phyloP scores from a whole-genome alignment of 2,888 invertebrate species.

The Spisula solida region DNA sequence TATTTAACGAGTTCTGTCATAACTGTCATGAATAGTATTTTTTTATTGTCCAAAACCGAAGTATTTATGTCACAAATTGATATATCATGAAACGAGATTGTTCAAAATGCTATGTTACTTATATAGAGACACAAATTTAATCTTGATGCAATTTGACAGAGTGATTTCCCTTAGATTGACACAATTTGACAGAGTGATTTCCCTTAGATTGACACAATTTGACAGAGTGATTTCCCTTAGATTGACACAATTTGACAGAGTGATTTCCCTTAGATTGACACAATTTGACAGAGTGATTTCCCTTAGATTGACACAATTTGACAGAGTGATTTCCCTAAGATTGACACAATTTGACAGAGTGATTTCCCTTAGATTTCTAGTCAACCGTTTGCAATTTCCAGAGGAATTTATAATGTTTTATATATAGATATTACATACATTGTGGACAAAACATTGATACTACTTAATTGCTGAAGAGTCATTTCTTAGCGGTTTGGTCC shows the following conservation, averaged over 20 bases:
- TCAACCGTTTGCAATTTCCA: too few relatives aligned
- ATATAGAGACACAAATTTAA: neutral
- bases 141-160: neutral
- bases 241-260: conserved; percentile 7
- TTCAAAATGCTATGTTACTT: too few relatives aligned
- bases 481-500: too few relatives aligned
- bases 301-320: conserved; percentile 6
- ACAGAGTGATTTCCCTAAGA: neutral
- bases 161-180: neutral
- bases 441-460: too few relatives aligned
- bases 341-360: conserved; percentile 7
- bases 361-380: neutral
- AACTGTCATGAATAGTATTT: neutral
- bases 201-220: conserved; percentile 6
- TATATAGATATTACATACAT: too few relatives aligned
- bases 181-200: neutral
- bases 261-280: neutral
- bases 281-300: neutral
- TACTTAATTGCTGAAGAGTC: too few relatives aligned
- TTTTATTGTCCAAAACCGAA: neutral
- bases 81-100: too few relatives aligned
- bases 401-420: too few relatives aligned
- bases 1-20: neutral
- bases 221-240: neutral
- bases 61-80: too few relatives aligned